Evolutionary conservation across 2,797 vertebrate genomes (phyloP).

Genomic region (Rousettus madagascariensis): DNA sequence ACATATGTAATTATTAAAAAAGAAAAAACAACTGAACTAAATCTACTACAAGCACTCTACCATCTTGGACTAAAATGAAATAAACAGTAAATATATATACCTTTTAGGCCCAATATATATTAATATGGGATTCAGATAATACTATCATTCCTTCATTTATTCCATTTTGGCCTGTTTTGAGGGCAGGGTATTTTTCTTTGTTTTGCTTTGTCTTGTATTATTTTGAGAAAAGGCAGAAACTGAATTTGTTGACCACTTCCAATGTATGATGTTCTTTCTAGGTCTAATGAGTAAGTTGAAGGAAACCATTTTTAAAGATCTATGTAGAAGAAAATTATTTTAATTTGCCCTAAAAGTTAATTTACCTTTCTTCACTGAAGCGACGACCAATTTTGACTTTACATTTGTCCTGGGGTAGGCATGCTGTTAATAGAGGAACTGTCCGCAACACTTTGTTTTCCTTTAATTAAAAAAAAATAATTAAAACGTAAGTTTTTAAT

Average conservation of each 20-base stretch:
- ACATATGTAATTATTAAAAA: not conserved
- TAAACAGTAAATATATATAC: not conserved
- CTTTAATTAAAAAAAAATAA: constrained; percentile 82
- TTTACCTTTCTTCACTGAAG: constrained; percentile 95
- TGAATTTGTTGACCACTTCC: not conserved
- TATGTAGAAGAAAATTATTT: not conserved
- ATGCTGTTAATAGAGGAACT: constrained; percentile 94
- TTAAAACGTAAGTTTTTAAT: constrained; percentile 40
- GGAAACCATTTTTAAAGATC: not conserved
- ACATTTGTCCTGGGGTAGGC: constrained; percentile 93
- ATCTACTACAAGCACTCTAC: not conserved
- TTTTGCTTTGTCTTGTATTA: not conserved
- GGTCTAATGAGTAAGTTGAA: not conserved
- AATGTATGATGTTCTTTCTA: not conserved
- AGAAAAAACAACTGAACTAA: not conserved
- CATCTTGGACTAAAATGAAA: constrained; percentile 27
- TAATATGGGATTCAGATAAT: not conserved
- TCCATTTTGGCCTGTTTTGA: not conserved
- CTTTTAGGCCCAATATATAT: not conserved
- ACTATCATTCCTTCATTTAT: not conserved
- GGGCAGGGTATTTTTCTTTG: not conserved
- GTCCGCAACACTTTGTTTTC: constrained; percentile 96
- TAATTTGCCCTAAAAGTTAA: not conserved
- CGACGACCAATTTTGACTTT: constrained; percentile 93
- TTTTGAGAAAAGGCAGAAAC: not conserved